These are phyloP conservation scores for Pogonognathellus flavescens DNA, from an alignment of 1,140 invertebrate species.

Conservation along the genomic window DNA sequence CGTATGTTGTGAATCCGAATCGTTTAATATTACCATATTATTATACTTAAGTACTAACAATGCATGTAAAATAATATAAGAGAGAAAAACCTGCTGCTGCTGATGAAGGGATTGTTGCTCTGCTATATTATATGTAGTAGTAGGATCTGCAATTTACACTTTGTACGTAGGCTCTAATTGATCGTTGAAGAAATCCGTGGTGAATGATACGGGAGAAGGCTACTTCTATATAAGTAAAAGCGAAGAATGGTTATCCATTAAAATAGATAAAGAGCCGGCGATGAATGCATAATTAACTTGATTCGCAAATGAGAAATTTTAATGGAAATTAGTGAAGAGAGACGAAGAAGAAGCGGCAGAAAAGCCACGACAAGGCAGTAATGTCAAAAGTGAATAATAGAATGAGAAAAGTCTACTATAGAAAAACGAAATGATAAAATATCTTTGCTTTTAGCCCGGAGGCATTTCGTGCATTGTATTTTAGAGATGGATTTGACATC, in stretches of 20 bases:
- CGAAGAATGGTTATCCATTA: background rate
- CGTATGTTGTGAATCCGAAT: background rate
- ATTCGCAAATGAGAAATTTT: constrained; percentile 26
- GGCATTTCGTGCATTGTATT: constrained; percentile 38
- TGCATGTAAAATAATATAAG: background rate
- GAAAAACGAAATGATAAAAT: constrained; percentile 43
- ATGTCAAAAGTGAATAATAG: constrained; percentile 41
- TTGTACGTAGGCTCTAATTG: background rate
- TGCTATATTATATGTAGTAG: background rate
- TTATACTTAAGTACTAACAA: background rate
- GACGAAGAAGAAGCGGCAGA: constrained; percentile 27
- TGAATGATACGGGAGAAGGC: no score
- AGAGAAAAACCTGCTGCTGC: background rate
- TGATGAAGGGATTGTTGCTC: background rate
- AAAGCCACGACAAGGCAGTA: background rate
- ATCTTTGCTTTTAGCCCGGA: constrained; percentile 9
- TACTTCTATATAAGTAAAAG: background rate
- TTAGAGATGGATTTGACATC: constrained; percentile 31
- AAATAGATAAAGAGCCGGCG: background rate
- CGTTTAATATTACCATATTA: background rate
- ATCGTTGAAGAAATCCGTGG: background rate
- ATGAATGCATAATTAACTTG: constrained; percentile 29
- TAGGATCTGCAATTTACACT: background rate
- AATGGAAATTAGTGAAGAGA: constrained; percentile 40
- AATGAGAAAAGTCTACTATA: background rate